Conservation (phyloP, 1,140 invertebrate species). For the Drosophila subobscura region DNA sequence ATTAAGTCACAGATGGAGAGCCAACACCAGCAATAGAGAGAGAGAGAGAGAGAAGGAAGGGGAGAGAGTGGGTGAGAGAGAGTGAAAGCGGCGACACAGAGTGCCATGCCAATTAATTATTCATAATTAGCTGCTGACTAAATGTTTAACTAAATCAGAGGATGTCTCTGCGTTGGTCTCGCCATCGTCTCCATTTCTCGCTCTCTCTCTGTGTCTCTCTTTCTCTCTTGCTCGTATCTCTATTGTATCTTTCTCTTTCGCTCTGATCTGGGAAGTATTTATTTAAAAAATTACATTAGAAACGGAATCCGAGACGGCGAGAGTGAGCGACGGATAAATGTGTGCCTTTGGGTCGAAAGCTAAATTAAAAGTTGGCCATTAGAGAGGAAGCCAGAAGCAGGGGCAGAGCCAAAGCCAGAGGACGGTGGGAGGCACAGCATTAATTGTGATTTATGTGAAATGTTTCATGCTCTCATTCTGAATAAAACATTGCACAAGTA, state of each 20-base stretch:
- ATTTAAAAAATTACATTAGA: conserved; percentile 51
- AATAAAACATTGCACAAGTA: conserved; percentile 13
- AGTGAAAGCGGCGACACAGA: conserved; percentile 23
- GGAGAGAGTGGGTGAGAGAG: background rate
- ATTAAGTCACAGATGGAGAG: conserved; percentile 37
- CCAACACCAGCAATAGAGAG: conserved; percentile 7
- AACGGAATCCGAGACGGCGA: conserved; percentile 32
- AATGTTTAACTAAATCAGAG: conserved; percentile 72
- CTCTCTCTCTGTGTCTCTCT: background rate
- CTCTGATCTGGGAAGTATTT: conserved; percentile 21
- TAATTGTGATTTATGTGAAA: conserved; percentile 64
- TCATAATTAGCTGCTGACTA: conserved; percentile 72
- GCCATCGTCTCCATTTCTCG: no score
- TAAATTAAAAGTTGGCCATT: conserved; percentile 60
- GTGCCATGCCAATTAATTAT: conserved; percentile 63
- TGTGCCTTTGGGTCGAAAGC: conserved; percentile 40
- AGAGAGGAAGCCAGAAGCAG: conserved; percentile 8
- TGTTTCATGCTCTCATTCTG: conserved; percentile 11
- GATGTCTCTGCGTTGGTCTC: conserved; percentile 23
- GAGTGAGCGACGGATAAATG: conserved; percentile 18
- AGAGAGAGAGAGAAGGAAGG: no score
- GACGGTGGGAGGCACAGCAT: conserved; percentile 1
- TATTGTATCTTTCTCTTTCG: no score
- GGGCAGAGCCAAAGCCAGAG: no score
- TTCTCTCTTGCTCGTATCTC: no score